A percentile compares a stretch with the other conserved stretches of the same genome.
Evolutionary conservation across 2,888 invertebrate genomes (phyloP).

Genomic region (Synergus gifuensis): DNA sequence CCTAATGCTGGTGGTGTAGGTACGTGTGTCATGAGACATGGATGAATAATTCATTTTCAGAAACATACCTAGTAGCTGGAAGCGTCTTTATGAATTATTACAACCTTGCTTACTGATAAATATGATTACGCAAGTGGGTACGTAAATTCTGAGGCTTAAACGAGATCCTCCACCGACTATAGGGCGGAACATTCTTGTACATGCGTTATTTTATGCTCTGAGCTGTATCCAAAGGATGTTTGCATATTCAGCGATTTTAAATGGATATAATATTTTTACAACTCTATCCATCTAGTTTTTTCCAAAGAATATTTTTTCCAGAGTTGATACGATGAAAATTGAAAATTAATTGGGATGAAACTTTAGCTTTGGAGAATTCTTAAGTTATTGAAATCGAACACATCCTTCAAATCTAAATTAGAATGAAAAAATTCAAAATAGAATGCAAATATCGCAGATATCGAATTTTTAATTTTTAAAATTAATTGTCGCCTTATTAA

Average conservation of each 20-base stretch:
- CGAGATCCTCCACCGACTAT: not conserved
- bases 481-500: too few species aligned
- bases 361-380: too few species aligned
- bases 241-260: slow-evolving; percentile 7
- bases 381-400: too few species aligned
- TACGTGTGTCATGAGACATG: not conserved
- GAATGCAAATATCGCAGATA: too few species aligned
- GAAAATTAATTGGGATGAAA: too few species aligned
- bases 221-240: not conserved
- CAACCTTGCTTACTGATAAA: slow-evolving; percentile 24
- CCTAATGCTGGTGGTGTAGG: not conserved
- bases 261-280: not conserved
- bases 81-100: slow-evolving; percentile 31
- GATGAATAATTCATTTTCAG: slow-evolving; percentile 20
- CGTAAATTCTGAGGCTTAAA: slow-evolving; percentile 28
- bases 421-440: too few species aligned
- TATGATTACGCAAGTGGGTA: slow-evolving; percentile 34
- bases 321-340: not conserved
- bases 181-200: not conserved
- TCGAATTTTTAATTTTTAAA: too few species aligned
- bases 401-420: too few species aligned
- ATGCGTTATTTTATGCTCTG: not conserved
- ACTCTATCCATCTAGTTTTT: not conserved
- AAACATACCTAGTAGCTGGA: slow-evolving; percentile 2
- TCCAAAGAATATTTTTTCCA: not conserved